Evolutionary conservation across 2,113 vertebrate species (phyloP), one percentile per base, ranked within the genome.

Genomic region (Grammomys dolichurus): DNA sequence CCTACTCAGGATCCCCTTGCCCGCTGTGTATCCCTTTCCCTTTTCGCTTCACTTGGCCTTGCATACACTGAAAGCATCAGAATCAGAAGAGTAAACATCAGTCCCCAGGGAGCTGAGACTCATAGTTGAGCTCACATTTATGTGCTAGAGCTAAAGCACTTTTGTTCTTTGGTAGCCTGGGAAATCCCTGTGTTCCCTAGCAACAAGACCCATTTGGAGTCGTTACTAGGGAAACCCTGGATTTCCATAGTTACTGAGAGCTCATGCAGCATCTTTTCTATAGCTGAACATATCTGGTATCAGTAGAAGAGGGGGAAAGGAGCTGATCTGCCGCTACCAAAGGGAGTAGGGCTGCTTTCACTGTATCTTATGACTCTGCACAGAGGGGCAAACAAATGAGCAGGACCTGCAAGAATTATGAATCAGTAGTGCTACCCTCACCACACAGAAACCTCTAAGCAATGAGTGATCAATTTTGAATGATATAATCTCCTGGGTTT

Each of bases 171-270:
- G 54, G 93, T 85, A 92, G 90, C 56, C 89, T 93, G 93, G 96
- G 97, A 96, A 96, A 97, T 95, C 85, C 95, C 95, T 73, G 80
- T 9, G 72, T 97, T 98, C 85, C 97, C 92, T 98, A 96, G 97
- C 97, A 98, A 98, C 97, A 95, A 94, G 70, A 87, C 43, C 28
- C 84, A 96, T 93, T 77, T 40, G 7, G 92, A 96, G 67, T 65
- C 75, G 95, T 97, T 98, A 95, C 97, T 98, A 96, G 81, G 97
- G 97, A 98, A 97, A 97, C 97, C 80, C 95, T 95, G 92, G 96
- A 97, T 97, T 97, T 98, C 97, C 95, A 97, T 97, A 97, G 97
- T 86, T 97, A 96, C 97, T 24, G 7, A 96, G 94, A 96, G 82
- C 22, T 22, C 84, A 90, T 16, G 31, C 46, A 94, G 70, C 95